These are phyloP conservation scores for Trachelus iudaicus DNA, from an alignment of 2,888 invertebrate genomes.

Conservation along the genomic window DNA sequence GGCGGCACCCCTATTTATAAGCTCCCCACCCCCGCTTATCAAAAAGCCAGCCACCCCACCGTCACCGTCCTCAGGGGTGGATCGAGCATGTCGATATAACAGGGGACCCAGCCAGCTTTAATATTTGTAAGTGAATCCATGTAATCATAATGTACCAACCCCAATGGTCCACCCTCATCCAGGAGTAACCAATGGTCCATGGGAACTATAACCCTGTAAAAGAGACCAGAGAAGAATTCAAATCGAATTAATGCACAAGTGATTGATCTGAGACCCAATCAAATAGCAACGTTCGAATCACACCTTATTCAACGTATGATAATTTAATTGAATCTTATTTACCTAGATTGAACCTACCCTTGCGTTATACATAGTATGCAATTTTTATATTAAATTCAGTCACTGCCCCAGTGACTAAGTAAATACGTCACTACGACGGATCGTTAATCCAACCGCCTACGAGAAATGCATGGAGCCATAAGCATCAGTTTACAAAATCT, in stretches of 20 bases:
- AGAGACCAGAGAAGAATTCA: constrained; percentile 21
- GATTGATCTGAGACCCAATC: constrained; percentile 8
- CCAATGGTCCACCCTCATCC: neutral
- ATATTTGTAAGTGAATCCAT: constrained; percentile 25
- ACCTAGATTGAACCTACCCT: constrained; percentile 11
- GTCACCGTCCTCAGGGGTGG: constrained; percentile 24
- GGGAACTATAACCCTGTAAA: constrained; percentile 1
- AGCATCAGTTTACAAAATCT: neutral
- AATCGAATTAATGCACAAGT: constrained; percentile 35
- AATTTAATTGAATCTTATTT: constrained; percentile 23
- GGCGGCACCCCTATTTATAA: constrained; percentile 55
- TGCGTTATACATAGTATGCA: neutral
- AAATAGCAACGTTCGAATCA: constrained; percentile 8
- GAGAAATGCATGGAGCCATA: neutral
- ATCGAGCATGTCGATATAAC: constrained; percentile 11
- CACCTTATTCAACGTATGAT: constrained; percentile 15
- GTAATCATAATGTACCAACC: neutral
- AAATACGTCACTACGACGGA: neutral
- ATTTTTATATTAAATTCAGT: neutral
- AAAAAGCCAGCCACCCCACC: constrained; percentile 11
- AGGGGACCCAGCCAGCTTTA: constrained; percentile 13
- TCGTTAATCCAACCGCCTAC: neutral
- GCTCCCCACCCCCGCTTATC: constrained; percentile 38
- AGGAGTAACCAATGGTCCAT: constrained; percentile 4
- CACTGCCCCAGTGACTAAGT: neutral